phyloP scores from a whole-genome alignment of 2,888 invertebrate species.

The Drosophila nr. perissopoda region DNA sequence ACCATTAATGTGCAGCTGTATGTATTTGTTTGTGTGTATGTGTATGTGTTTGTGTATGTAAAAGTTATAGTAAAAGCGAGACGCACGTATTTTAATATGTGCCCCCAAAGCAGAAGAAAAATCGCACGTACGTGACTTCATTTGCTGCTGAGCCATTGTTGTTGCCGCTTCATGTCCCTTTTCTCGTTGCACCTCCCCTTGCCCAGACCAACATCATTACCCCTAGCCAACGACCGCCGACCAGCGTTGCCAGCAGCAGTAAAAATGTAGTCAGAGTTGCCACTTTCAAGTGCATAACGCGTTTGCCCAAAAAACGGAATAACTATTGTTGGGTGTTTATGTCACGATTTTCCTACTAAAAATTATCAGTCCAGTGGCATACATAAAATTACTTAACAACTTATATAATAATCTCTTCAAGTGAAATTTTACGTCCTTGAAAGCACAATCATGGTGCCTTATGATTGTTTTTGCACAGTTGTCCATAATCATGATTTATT shows the following conservation, averaged over 20 bases:
- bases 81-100: constrained; percentile 84
- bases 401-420: not conserved
- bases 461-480: not conserved
- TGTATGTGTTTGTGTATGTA: constrained; percentile 38
- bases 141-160: constrained; percentile 73
- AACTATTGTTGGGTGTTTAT: constrained; percentile 5
- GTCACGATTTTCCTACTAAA: not conserved
- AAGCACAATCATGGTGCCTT: not conserved
- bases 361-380: not conserved
- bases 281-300: constrained; percentile 13
- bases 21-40: constrained; percentile 20
- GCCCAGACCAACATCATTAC: constrained; percentile 1
- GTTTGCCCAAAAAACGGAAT: not conserved
- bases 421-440: not conserved
- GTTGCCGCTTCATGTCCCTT: constrained; percentile 43
- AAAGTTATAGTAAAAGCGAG: constrained; percentile 81
- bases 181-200: constrained; percentile 15
- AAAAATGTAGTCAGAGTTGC: constrained; percentile 26
- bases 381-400: not conserved
- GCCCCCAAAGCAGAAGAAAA: constrained; percentile 83
- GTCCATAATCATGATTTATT: not conserved
- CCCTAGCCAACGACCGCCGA: not conserved
- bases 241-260: constrained; percentile 51
- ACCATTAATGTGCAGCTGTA: constrained; percentile 73
- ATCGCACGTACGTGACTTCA: constrained; percentile 84